These are phyloP conservation scores for Pachliopta kotzebuea DNA, from an alignment of 2,888 invertebrate genomes.

Conservation along the genomic window DNA sequence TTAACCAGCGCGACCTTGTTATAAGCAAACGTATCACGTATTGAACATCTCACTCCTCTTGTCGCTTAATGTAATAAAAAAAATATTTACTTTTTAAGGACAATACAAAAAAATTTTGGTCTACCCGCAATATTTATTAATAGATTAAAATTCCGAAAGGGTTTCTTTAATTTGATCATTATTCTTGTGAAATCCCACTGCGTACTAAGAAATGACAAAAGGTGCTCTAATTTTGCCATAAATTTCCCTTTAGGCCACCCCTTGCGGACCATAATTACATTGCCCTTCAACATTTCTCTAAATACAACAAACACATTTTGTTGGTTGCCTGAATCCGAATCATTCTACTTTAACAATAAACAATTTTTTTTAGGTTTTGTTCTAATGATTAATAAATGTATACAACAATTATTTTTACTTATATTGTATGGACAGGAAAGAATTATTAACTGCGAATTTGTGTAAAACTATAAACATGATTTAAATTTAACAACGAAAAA, in stretches of 20 bases:
- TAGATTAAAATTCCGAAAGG: conserved; percentile 21
- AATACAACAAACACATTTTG: conserved; percentile 27
- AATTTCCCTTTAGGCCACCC: conserved; percentile 37
- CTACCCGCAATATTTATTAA: conserved; percentile 16
- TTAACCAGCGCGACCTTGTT: too few species aligned
- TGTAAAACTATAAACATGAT: too few species aligned
- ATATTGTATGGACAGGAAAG: too few species aligned
- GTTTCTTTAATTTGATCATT: conserved; percentile 31
- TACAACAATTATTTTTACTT: too few species aligned
- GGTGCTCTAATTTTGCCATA: conserved; percentile 39
- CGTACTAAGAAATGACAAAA: conserved; percentile 40
- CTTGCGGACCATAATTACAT: conserved; percentile 38
- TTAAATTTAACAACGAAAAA: too few species aligned
- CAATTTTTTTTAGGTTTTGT: not conserved
- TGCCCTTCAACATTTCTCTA: conserved; percentile 32
- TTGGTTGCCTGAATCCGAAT: not conserved
- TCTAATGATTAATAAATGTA: too few species aligned
- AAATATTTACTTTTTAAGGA: too few species aligned
- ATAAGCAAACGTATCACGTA: too few species aligned
- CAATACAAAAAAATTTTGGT: conserved; percentile 12
- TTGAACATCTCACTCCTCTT: too few species aligned
- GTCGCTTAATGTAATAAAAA: too few species aligned
- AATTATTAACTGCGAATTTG: too few species aligned
- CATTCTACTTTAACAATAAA: not conserved
- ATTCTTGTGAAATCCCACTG: conserved; percentile 38